Evolutionary conservation across 1,140 invertebrate genomes (phyloP), one percentile per base, ranked within the genome.

Genomic region (Adelges cooleyi): DNA sequence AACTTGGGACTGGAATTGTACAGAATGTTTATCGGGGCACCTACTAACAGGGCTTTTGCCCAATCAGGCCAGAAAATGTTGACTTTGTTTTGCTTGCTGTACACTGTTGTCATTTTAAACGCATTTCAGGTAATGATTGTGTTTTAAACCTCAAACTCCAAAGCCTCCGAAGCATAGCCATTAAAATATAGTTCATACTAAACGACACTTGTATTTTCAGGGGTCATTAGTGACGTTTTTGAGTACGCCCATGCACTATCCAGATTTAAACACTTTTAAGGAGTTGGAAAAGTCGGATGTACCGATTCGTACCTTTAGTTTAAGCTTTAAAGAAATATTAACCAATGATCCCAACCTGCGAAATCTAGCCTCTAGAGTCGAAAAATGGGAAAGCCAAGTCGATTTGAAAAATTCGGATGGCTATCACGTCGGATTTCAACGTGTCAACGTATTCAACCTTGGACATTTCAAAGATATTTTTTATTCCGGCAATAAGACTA

Each of bases 181-280:
- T n/a, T 33, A 33, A 33, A 33, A 33, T 33, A 33, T 33, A 33
- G 11, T 33, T 5, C 11, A 33, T 6, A 33, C 29, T 33, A 33
- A 33, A 6, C 11, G 5, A 6, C 29, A 33, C 5, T 33, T 33
- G 11, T 33, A 33, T 6, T 33, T 67, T 17, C 36, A 67, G 53
- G 69, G 67, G 2, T 56, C 66, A n/a, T 27, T 69, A 20, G 65
- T 68, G 9, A 72, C 68, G 15, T 56, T 74, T 70, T 22, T 69
- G 51, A 46, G 68, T 67, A 42, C 65, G 42, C n/a, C 66, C 69
- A 11, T 73, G 46, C 74, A 74, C 66, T 75, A 74, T 44, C 70
- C 70, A 17, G 73, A 76, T 11, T 74, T 78, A 15, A 51, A 75
- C 15, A 76, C 66, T n/a, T 68, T 78, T 3, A 49, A 70, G 13